Conservation (phyloP, 2,888 invertebrate genomes). For the Hydrotaea diabolus region DNA sequence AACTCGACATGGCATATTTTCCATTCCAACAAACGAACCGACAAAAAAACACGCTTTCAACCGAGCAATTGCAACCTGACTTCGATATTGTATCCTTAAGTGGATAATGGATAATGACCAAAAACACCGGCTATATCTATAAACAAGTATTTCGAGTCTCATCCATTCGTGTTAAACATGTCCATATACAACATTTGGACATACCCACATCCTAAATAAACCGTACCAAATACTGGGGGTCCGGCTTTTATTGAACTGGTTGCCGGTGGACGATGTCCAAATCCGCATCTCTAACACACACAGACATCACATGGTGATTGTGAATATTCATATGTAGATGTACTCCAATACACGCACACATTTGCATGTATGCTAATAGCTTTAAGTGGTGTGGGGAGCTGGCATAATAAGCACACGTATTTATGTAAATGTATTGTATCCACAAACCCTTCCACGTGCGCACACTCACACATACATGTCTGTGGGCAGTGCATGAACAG, state of each 20-base stretch:
- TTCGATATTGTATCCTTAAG: conserved; percentile 60
- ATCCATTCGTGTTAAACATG: conserved; percentile 15
- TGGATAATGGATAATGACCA: conserved; percentile 53
- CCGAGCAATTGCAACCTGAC: conserved; percentile 54
- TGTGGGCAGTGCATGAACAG: not conserved
- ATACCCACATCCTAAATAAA: not conserved
- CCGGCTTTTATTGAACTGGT: conserved; percentile 21
- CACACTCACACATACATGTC: not conserved
- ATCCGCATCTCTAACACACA: not conserved
- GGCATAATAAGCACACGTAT: not conserved
- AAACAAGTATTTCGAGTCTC: conserved; percentile 46
- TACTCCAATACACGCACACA: not conserved
- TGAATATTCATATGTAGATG: not conserved
- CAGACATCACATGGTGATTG: not conserved
- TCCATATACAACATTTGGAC: not conserved
- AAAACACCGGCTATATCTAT: conserved; percentile 34
- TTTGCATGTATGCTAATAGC: not conserved
- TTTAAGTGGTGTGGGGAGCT: not conserved
- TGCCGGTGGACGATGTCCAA: conserved; percentile 36
- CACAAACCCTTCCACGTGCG: not conserved
- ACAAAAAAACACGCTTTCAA: conserved; percentile 47
- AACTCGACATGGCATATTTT: not conserved
- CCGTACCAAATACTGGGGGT: conserved; percentile 28
- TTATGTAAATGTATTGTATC: conserved; percentile 7
- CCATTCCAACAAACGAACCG: not conserved